Evolutionary conservation across 2,113 vertebrate genomes (phyloP).

Genomic region (Sminthopsis crassicaudata): DNA sequence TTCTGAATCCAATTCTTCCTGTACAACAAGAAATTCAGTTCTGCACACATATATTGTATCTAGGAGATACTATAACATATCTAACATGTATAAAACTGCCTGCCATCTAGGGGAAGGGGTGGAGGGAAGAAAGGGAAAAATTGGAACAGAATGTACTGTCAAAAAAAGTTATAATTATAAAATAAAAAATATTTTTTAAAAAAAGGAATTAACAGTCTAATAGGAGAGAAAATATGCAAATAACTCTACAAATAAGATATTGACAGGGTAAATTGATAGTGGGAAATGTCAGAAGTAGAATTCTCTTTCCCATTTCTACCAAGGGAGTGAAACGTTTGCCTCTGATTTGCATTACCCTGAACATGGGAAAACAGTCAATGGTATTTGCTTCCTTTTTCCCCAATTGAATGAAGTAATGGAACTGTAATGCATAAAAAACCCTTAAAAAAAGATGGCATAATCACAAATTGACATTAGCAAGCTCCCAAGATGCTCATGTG

Average conservation of each 20-base stretch:
- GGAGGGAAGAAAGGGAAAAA: too few relatives aligned
- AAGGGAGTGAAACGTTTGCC: background rate
- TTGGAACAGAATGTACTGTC: too few relatives aligned
- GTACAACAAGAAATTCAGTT: too few relatives aligned
- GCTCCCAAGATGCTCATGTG: background rate
- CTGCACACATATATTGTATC: too few relatives aligned
- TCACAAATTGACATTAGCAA: background rate
- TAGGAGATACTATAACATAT: too few relatives aligned
- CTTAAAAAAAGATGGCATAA: background rate
- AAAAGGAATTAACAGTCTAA: background rate
- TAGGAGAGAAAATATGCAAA: background rate
- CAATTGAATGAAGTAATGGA: background rate
- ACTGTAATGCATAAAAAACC: background rate
- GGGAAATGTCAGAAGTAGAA: background rate
- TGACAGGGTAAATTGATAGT: background rate
- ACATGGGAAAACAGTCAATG: background rate
- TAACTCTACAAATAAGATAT: background rate
- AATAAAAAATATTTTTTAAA: too few relatives aligned
- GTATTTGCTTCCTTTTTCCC: background rate
- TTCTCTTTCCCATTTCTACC: background rate
- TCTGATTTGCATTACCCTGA: background rate
- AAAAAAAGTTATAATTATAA: too few relatives aligned
- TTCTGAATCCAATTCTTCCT: too few relatives aligned
- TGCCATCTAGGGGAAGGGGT: too few relatives aligned
- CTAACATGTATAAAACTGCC: too few relatives aligned